Conservation (phyloP, 2,888 invertebrate genomes). For the Vannuccia rotundouncinata region DNA sequence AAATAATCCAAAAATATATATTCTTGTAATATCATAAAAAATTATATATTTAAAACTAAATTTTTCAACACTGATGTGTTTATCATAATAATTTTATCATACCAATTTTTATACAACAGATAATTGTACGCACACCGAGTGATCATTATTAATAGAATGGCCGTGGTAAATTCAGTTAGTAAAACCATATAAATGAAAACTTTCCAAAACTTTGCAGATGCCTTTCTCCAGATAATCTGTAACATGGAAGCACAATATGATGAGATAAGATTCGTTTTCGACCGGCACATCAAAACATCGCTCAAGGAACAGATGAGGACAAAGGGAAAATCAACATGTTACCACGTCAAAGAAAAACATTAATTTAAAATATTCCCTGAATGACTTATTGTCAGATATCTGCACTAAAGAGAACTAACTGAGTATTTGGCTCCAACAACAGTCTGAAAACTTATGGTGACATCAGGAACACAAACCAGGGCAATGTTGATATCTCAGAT, state of each 20-base stretch:
- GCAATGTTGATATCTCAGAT: conserved; percentile 26
- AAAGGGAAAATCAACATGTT: conserved; percentile 41
- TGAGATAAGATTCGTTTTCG: conserved; percentile 40
- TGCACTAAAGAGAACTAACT: conserved; percentile 39
- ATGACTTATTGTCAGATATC: conserved; percentile 39
- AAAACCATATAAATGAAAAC: conserved; percentile 23
- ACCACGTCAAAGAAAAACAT: conserved; percentile 39
- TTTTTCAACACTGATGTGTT: no score
- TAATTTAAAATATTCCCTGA: conserved; percentile 40
- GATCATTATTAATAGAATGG: conserved; percentile 40
- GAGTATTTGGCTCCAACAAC: conserved; percentile 38
- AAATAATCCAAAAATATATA: no score
- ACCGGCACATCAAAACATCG: conserved; percentile 39
- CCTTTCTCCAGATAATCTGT: conserved; percentile 36
- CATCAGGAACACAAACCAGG: conserved; percentile 38
- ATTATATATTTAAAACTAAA: no score
- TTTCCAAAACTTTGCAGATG: conserved; percentile 30
- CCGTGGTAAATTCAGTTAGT: conserved; percentile 38
- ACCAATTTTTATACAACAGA: neutral
- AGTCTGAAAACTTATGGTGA: conserved; percentile 39
- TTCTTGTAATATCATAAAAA: no score
- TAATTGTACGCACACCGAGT: conserved; percentile 31
- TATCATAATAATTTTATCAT: no score
- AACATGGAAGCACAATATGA: conserved; percentile 38
- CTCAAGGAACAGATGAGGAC: conserved; percentile 40